Evolutionary conservation across 2,888 invertebrate genomes (phyloP).

Genomic region (Philopedon plagiatum): DNA sequence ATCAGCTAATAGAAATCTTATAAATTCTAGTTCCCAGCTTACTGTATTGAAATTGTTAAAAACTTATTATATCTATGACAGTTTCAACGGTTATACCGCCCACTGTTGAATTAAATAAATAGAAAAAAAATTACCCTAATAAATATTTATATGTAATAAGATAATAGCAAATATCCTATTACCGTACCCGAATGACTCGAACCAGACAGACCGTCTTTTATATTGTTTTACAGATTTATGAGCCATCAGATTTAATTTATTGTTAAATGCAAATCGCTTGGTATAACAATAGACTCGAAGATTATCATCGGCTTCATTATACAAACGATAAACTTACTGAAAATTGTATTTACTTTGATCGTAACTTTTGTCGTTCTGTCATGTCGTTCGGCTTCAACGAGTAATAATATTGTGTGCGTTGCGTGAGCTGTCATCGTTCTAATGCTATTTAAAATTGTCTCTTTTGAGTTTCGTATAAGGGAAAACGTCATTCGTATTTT

Average conservation of each 20-base stretch:
- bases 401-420: conserved; percentile 14
- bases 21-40: no score
- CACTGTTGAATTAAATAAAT: no score
- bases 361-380: conserved; percentile 21
- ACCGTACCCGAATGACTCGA: background rate
- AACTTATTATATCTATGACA: no score
- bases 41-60: no score
- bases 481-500: background rate
- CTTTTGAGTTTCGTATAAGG: background rate
- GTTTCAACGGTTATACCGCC: no score
- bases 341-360: conserved; percentile 33
- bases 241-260: conserved; percentile 28
- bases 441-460: conserved; percentile 29
- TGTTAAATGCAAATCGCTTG: conserved; percentile 28
- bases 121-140: no score
- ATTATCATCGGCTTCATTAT: conserved; percentile 26
- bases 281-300: conserved; percentile 29
- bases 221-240: conserved; percentile 22
- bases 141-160: no score
- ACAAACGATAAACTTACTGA: conserved; percentile 29
- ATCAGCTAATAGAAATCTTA: no score
- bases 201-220: conserved; percentile 18
- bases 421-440: conserved; percentile 35
- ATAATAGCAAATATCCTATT: no score
- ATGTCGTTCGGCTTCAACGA: conserved; percentile 5